Base-by-base conservation (phyloP, 92 coral and sea anemone genomes). In the Phenganax marumi region DNA sequence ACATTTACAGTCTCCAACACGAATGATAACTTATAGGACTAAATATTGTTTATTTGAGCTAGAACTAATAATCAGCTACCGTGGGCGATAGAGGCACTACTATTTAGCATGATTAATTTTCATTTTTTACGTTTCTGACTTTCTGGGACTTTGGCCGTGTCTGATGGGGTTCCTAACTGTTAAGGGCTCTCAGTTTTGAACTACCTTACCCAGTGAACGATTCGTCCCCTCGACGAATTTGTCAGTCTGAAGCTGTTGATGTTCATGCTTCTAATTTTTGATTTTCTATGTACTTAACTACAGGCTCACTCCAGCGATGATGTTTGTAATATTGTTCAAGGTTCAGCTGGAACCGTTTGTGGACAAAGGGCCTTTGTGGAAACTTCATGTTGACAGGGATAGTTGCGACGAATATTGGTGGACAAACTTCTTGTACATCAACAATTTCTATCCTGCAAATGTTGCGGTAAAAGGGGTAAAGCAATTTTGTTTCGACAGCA, bases 361-460 rank as follows among this genome's bases (percentile, higher is more conserved):
- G 19, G 91, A 86, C 19, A 85, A 87, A 55, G 95, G 97, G 43
- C 97, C 97, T 25, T 13, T 89, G 73, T 93, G 97, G 97, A 84
- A 70, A 80, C 55, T 50, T 0, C 68, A 54, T 10, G 22, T 70
- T 10, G 50, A 55, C 24, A 71, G 63, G 16, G 9, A 74, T 22
- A 52, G 11, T 6, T 93, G 97, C 63, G 76, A 85, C 69, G 85
- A 84, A 43, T 89, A 93, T 66, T 93, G 97, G 97, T 93, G 97
- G 97, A 93, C 97, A 58, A 93, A 93, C 53, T 83, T 93, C 0
- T 76, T 93, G 68, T 93, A 93, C 76, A 91, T 93, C 81, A 93
- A 91, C 89, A 93, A 93, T 70, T 91, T 93, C 66, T 89, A 91
- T 69, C 97, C 97, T 21, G 81, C 63, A 7, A 56, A 82, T 51